phyloP scores from a whole-genome alignment of 2,888 invertebrate species.

The Alviniconcha strummeri region DNA sequence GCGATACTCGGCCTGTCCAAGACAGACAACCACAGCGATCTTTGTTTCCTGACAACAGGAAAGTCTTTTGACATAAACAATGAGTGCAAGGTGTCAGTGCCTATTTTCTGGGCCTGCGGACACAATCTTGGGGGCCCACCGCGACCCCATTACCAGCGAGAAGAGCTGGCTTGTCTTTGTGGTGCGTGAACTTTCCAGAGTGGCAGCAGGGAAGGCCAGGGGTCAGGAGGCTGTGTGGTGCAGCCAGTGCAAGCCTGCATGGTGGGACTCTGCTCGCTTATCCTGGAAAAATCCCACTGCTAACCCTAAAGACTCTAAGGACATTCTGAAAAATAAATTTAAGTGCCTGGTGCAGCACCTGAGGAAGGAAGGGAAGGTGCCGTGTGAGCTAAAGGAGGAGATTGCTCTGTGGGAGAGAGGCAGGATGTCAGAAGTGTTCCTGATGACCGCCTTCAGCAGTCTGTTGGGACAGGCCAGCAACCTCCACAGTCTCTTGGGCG shows the following conservation, averaged over 20 bases:
- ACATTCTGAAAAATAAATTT: conserved; percentile 40
- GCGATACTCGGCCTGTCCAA: conserved; percentile 5
- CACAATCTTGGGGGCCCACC: conserved; percentile 39
- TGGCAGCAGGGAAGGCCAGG: conserved; percentile 40
- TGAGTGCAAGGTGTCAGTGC: conserved; percentile 40
- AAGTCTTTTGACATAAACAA: conserved; percentile 28
- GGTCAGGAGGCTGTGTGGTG: conserved; percentile 44
- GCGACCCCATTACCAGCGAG: conserved; percentile 42
- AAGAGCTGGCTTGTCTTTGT: conserved; percentile 44
- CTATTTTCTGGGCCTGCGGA: conserved; percentile 39
- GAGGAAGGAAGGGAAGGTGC: conserved; percentile 32
- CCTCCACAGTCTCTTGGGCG: conserved; percentile 28
- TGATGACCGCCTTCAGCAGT: conserved; percentile 37
- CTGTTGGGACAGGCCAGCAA: conserved; percentile 37
- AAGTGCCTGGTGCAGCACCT: conserved; percentile 39
- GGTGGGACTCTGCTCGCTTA: conserved; percentile 40
- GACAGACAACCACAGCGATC: conserved; percentile 21
- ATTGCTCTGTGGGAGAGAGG: conserved; percentile 36
- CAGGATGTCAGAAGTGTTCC: conserved; percentile 31
- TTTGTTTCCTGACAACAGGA: conserved; percentile 23
- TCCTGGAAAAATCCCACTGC: conserved; percentile 45
- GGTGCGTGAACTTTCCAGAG: conserved; percentile 39
- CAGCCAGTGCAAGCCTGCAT: conserved; percentile 38
- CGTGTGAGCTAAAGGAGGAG: conserved; percentile 38
- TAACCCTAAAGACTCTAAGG: conserved; percentile 45